phyloP scores from a whole-genome alignment of 23 tunicate species.

The Aplidium turbinatum region DNA sequence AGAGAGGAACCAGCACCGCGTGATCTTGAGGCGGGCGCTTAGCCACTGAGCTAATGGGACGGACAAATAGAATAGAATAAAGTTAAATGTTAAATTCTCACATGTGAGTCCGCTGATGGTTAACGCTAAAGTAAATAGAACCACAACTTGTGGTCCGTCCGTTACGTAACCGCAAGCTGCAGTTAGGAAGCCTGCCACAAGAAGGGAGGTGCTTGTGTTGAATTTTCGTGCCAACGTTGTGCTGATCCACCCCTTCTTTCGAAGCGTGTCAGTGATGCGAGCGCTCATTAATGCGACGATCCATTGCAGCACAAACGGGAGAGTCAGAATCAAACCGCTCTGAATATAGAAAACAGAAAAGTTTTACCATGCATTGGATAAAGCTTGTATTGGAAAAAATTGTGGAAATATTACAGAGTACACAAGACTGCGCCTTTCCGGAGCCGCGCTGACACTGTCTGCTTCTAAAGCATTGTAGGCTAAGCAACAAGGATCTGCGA shows the following conservation, averaged over 20 bases:
- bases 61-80: too few relatives aligned
- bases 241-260: not conserved
- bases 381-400: too few relatives aligned
- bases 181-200: not conserved
- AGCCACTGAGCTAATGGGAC: too few relatives aligned
- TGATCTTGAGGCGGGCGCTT: too few relatives aligned
- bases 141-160: not conserved
- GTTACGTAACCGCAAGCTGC: not conserved
- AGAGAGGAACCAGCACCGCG: too few relatives aligned
- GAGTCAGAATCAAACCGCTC: constrained; percentile 1
- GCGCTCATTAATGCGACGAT: not conserved
- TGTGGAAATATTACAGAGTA: too few relatives aligned
- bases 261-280: constrained; percentile 8
- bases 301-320: constrained; percentile 1
- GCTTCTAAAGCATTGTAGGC: too few relatives aligned
- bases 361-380: not conserved
- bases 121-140: not conserved
- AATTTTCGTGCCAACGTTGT: constrained; percentile 8
- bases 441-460: too few relatives aligned
- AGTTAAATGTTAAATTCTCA: not conserved
- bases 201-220: not conserved
- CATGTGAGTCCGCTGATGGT: constrained; percentile 9
- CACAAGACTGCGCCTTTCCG: too few relatives aligned
- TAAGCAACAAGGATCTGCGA: too few relatives aligned
- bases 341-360: constrained; percentile 2